phyloP scores from a whole-genome alignment of 1,140 invertebrate species.

The Geopemphigus sp. region DNA sequence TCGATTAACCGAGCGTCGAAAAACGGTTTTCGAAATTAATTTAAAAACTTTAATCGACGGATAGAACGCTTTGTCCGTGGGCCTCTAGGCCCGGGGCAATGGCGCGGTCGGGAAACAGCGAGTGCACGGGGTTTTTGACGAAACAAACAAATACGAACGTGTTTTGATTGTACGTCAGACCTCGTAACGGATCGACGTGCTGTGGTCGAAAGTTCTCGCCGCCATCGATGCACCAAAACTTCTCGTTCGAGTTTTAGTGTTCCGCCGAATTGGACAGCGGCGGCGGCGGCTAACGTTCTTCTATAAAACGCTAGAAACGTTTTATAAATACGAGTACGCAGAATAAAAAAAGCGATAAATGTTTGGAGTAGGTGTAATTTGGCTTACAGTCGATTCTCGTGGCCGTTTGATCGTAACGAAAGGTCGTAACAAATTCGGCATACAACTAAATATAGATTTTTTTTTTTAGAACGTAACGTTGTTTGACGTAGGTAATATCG shows the following conservation, averaged over 20 bases:
- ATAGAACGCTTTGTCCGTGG: neutral
- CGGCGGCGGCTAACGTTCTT: neutral
- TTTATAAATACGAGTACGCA: neutral
- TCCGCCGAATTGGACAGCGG: neutral
- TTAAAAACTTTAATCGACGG: conserved; percentile 1
- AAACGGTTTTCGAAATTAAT: neutral
- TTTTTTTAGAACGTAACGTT: too few species aligned
- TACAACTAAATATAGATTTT: neutral
- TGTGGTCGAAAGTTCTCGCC: neutral
- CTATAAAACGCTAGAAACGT: neutral
- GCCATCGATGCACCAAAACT: neutral
- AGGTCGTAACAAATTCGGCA: neutral
- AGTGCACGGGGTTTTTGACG: too few species aligned
- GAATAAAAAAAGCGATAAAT: neutral
- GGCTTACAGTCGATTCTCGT: neutral
- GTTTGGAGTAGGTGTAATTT: neutral
- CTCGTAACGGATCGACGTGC: neutral
- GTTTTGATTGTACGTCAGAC: neutral
- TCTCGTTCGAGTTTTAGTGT: neutral
- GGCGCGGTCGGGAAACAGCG: too few species aligned
- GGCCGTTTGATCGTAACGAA: neutral
- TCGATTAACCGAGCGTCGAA: neutral
- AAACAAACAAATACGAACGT: too few species aligned
- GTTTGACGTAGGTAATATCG: too few species aligned
- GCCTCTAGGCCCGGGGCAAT: too few species aligned